Base-by-base conservation (phyloP, 2,797 vertebrate species). In the Melanotaenia maccullochi region DNA sequence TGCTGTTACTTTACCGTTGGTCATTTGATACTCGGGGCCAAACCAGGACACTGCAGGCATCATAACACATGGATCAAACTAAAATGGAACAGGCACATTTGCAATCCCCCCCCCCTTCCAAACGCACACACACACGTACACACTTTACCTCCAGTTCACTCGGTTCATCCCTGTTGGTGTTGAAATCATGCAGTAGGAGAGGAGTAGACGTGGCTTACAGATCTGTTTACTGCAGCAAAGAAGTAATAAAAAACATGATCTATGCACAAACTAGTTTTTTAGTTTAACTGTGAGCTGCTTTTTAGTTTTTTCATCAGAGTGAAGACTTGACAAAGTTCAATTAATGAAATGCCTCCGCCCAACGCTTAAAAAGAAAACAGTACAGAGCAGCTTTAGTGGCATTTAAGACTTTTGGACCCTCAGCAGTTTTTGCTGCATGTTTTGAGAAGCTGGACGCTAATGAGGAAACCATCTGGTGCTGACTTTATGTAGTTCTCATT, bases 401-500 rank as follows among this genome's bases (percentile, higher is more conserved):
- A 32, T 75, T 73, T 38, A 14, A 12, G 32, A 47, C n/a, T 38
- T 40, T 33, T 57, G 18, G 60, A 42, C 63, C 47, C 57, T 68
- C 20, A 49, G 60, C 20, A 6, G 13, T 62, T 71, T 71, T 56
- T 60, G 60, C 69, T 81, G 14, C 42, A 13, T 78, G 81, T 59
- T 79, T 75, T 59, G 8, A 58, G 78, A 85, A 75, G 79, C 69
- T 71, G 78, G 80, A 78, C 63, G 85, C 80, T 85, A 84, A 93
- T 82, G 78, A 81, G 70, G n/a, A 40, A 84, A 89, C 83, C 93
- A 91, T 85, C 78, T 92, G 91, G 74, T 58, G 35, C 79, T 91
- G 88, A 93, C 73, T 87, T 92, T 88, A 92, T 87, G 70, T 56
- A 57, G 58, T 51, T 22, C 77, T 68, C 64, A 74, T 71, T 78